These are phyloP conservation scores for Drosophila parvula DNA, from an alignment of 1,140 invertebrate genomes.

Conservation along the genomic window DNA sequence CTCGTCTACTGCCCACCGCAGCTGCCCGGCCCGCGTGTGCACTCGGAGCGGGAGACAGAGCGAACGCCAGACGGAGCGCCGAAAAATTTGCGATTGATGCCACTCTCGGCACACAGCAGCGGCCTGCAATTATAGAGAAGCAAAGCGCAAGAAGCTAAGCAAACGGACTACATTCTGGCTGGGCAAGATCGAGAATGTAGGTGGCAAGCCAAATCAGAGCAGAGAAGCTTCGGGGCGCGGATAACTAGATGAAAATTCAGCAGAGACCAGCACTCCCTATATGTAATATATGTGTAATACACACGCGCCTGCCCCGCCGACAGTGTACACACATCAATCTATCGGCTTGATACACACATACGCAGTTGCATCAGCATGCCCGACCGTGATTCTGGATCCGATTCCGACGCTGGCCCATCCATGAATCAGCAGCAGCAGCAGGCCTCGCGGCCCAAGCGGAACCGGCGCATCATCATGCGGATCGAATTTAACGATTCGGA, in stretches of 20 bases:
- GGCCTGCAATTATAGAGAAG: slow-evolving; percentile 51
- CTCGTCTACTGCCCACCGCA: slow-evolving; percentile 9
- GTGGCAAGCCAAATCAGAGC: slow-evolving; percentile 5
- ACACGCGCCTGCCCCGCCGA: slow-evolving; percentile 45
- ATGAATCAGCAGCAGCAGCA: slow-evolving; percentile 58
- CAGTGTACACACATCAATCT: slow-evolving; percentile 41
- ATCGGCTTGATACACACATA: slow-evolving; percentile 60
- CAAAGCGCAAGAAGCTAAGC: slow-evolving; percentile 15
- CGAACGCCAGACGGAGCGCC: slow-evolving; percentile 2
- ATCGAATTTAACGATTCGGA: slow-evolving; percentile 81
- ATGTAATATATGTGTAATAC: slow-evolving; percentile 50
- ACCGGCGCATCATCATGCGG: slow-evolving; percentile 80
- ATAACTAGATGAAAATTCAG: slow-evolving; percentile 44
- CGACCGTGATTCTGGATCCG: slow-evolving; percentile 50
- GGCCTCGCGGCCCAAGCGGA: slow-evolving; percentile 46
- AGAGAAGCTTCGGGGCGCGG: slow-evolving; percentile 7
- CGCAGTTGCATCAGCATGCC: slow-evolving; percentile 78
- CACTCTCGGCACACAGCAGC: slow-evolving; percentile 32
- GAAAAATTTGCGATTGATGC: slow-evolving; percentile 54
- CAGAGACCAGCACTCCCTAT: slow-evolving; percentile 40
- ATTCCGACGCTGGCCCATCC: slow-evolving; percentile 61
- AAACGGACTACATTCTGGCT: slow-evolving; percentile 12
- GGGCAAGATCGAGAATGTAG: slow-evolving; percentile 37
- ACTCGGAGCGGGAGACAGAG: neutral
- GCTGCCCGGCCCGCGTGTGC: slow-evolving; percentile 1